Percentiles rank a stretch among this genome's conserved stretches.
These are phyloP conservation scores for Diabrotica virgifera DNA, from an alignment of 1,140 invertebrate genomes.

Conservation along the genomic window DNA sequence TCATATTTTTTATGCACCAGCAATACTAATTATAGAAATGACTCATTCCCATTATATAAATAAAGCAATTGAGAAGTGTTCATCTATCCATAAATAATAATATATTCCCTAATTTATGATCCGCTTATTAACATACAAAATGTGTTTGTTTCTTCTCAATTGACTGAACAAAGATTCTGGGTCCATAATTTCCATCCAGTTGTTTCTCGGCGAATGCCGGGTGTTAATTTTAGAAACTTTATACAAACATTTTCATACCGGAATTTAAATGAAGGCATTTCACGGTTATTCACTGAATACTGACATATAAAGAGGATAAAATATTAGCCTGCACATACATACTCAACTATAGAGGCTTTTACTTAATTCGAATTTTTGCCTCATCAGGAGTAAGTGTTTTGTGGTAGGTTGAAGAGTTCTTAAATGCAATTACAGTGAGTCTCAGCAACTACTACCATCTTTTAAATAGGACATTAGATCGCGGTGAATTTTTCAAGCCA, in stretches of 20 bases:
- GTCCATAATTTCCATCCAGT: not conserved
- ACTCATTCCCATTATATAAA: too few relatives aligned
- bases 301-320: conserved; percentile 11
- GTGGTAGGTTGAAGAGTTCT: too few relatives aligned
- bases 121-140: not conserved
- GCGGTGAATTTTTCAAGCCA: too few relatives aligned
- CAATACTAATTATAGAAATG: too few relatives aligned
- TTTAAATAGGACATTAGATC: too few relatives aligned
- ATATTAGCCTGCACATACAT: conserved; percentile 7
- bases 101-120: not conserved
- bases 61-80: not conserved
- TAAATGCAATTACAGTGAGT: too few relatives aligned
- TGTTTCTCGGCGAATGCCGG: not conserved
- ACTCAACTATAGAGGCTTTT: not conserved
- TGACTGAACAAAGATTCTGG: not conserved
- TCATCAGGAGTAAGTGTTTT: too few relatives aligned
- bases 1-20: too few relatives aligned
- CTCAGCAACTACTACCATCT: too few relatives aligned
- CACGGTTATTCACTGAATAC: conserved; percentile 12
- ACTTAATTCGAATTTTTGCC: not conserved
- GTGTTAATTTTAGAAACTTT: conserved; percentile 17
- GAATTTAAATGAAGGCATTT: conserved; percentile 12
- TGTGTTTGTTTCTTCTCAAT: not conserved
- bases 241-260: conserved; percentile 15
- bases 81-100: not conserved